Conservation (phyloP, 2,888 invertebrate species). For the Melipona bicolor region DNA sequence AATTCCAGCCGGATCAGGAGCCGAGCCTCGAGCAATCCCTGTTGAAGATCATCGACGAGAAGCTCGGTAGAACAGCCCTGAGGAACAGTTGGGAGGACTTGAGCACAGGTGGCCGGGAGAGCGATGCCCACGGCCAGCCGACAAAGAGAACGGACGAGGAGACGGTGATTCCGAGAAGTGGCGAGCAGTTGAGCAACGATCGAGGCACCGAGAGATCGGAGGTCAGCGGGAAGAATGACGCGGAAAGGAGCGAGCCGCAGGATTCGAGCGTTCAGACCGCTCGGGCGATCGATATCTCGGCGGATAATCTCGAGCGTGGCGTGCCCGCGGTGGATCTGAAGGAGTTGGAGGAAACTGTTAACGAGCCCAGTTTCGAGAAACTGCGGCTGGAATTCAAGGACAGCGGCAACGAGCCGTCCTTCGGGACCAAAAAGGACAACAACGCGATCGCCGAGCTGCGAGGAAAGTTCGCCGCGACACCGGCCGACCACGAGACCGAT, state of each 20-base stretch:
- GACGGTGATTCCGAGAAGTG: slow-evolving; percentile 46
- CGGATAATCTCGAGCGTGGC: slow-evolving; percentile 45
- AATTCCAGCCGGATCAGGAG: slow-evolving; percentile 79
- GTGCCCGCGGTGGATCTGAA: slow-evolving; percentile 49
- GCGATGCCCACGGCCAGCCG: slow-evolving; percentile 39
- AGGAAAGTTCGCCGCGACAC: slow-evolving; percentile 69
- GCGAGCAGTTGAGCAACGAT: slow-evolving; percentile 50
- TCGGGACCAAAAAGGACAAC: slow-evolving; percentile 70
- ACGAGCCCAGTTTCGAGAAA: slow-evolving; percentile 72
- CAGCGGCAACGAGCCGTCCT: slow-evolving; percentile 38
- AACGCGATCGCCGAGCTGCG: slow-evolving; percentile 73
- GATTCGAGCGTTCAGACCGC: slow-evolving; percentile 39
- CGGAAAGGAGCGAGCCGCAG: slow-evolving; percentile 42
- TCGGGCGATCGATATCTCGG: slow-evolving; percentile 50
- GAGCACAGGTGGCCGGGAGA: slow-evolving; percentile 46
- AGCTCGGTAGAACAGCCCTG: slow-evolving; percentile 76
- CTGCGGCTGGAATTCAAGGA: slow-evolving; percentile 73
- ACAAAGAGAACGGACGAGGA: slow-evolving; percentile 49
- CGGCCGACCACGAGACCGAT: slow-evolving; percentile 49
- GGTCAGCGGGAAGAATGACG: slow-evolving; percentile 60
- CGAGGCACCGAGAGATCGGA: slow-evolving; percentile 51
- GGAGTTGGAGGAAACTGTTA: slow-evolving; percentile 65
- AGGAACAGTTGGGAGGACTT: slow-evolving; percentile 63
- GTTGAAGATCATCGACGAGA: slow-evolving; percentile 82
- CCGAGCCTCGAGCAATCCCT: slow-evolving; percentile 81